phyloP scores from a whole-genome alignment of 23 tunicate species.

The Ciona savignyi region DNA sequence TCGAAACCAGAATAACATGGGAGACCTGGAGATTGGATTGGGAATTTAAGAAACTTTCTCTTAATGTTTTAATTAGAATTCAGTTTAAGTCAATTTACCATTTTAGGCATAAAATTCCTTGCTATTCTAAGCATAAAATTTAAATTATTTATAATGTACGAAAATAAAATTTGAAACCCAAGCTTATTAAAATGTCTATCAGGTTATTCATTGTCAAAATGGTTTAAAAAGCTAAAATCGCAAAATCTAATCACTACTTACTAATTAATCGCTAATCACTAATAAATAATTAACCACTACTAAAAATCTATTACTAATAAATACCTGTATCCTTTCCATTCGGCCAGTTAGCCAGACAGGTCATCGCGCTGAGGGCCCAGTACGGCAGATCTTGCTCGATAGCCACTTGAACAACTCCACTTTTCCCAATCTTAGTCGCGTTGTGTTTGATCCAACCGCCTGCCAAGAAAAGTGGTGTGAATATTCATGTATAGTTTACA shows the following conservation, averaged over 20 bases:
- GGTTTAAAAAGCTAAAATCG: too few species aligned
- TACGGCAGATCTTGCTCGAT: constrained; percentile 48
- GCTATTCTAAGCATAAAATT: neutral
- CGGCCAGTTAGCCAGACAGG: constrained; percentile 76
- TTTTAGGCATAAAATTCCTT: neutral
- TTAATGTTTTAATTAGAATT: neutral
- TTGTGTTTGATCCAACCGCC: constrained; percentile 44
- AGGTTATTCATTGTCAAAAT: too few species aligned
- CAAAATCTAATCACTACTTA: too few species aligned
- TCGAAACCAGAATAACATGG: constrained; percentile 62
- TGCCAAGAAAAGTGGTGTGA: neutral
- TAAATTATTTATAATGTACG: too few species aligned
- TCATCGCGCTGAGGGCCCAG: constrained; percentile 70
- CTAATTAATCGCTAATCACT: too few species aligned
- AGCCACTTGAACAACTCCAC: constrained; percentile 66
- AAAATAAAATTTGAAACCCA: too few species aligned
- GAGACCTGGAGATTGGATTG: constrained; percentile 10
- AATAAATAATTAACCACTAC: too few species aligned
- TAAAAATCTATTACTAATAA: too few species aligned
- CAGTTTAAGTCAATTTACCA: neutral
- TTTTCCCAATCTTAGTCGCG: constrained; percentile 43
- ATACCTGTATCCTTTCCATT: constrained; percentile 47
- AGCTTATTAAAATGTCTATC: too few species aligned
- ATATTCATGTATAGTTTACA: neutral
- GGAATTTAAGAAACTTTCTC: too few species aligned